Base-by-base conservation (phyloP, 1,140 invertebrate species). In the Phymastichus coffea region DNA sequence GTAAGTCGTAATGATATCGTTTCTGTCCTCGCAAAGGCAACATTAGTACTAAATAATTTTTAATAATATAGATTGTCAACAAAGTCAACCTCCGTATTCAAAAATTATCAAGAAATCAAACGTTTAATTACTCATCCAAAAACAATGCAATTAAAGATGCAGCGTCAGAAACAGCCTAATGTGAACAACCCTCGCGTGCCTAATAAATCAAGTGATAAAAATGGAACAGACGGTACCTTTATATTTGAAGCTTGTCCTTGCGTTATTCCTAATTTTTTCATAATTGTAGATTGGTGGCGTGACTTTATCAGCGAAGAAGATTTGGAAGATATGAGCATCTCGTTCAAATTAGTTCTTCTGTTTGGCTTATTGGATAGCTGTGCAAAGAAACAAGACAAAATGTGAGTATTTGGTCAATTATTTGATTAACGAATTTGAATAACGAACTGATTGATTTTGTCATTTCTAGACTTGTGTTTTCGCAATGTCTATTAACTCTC, bases 321-420 rank as follows among this genome's bases (percentile, higher is more conserved):
- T 41, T 74, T 83, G 20, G 74, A 82, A 10, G 82, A 85, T 46
- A 59, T 87, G 12, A 80, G 81, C 40, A 66, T 83, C 8, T 90
- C 93, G 64, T 84, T 88, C 28, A 99, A 98, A 78, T 79, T 99
- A 1, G 70, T 89, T 4, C 76, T 98, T 8, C 79, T 98, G 6
- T 86, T 95, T 70, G 86, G 87, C 37, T 93, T 98, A 60, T 78
- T 99, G 22, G 84, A 88, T 63, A 88, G 94, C 78, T 92, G 91
- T 71, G 89, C 93, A 73, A 81, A 86, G 52, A 92, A 94, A 66
- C 93, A 92, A 4, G 95, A 99, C 74, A 98, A 98, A 85, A 78
- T 98, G 86, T 93, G 82, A 84, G 85, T n/a, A n/a, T n/a, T n/a
- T n/a, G n/a, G n/a, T 84, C 56, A 25, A n/a, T 10, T 44, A 23